Evolutionary conservation across 1,140 invertebrate genomes (phyloP), one percentile per base, ranked within the genome.

Genomic region (Aphaenogaster floridana): DNA sequence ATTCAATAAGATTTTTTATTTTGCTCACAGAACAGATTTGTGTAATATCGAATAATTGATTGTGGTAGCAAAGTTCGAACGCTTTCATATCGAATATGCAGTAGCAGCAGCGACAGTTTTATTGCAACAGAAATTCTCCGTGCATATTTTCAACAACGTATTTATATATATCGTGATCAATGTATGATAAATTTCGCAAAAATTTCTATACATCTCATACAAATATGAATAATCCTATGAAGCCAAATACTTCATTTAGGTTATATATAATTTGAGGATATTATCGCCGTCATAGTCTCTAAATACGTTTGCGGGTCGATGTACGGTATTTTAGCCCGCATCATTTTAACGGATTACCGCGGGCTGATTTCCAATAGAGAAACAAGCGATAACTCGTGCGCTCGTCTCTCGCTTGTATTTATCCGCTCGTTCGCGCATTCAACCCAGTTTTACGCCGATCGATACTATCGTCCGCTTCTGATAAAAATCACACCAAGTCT

Each of bases 401-500:
- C 52, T 72, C 52, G 36, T 48, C 68, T 48, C 80, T 28, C 71
- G n/a, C 80, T 50, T 42, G 80, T 74, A 83, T 83, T 84, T 84
- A 76, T 84, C 54, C 69, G 80, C 80, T 84, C 80, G 69, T 72
- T 84, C 80, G 80, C 69, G 80, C 80, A 63, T 76, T 84, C 80
- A 84, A 84, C 80, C 80, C 36, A 84, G 80, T 84, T 84, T 84
- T 63, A 76, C 34, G 68, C 80, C 54, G 80, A 61, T 84, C 80
- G 80, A 84, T 84, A 84, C 42, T 59, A 61, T 74, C 69, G 69
- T 39, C 50, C 69, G 69, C 54, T 48, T n/a, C 69, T 84, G 80
- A 84, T 84, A 84, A 84, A 84, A 84, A 84, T 84, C 80, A 76
- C 54, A 76, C 80, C 68, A 83, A 69, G 45, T 84, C 80, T 84